Evolutionary conservation across 1,140 invertebrate genomes (phyloP).

Genomic region (silkworm (Bombyx mori)): DNA sequence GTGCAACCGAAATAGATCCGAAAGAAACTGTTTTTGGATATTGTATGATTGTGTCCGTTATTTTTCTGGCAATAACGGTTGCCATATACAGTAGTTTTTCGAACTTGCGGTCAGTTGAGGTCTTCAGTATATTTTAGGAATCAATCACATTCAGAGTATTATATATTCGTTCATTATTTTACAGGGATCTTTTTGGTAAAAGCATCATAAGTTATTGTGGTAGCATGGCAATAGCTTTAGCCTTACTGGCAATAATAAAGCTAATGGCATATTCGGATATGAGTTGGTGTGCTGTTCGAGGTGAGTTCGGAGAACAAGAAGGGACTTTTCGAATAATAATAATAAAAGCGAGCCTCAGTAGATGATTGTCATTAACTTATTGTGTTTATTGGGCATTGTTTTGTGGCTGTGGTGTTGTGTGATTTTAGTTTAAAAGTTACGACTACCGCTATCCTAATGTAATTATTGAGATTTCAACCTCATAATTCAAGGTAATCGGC

Average conservation of each 20-base stretch:
- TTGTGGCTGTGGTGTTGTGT: neutral
- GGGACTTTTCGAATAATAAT: neutral
- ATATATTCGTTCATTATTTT: slow-evolving; percentile 8
- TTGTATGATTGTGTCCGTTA: no score
- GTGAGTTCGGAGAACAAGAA: slow-evolving; percentile 14
- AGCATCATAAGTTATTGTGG: slow-evolving; percentile 47
- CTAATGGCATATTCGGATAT: slow-evolving; percentile 31
- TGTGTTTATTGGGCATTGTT: neutral
- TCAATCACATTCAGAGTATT: no score
- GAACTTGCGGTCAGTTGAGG: no score
- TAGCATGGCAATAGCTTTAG: slow-evolving; percentile 31
- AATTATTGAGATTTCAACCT: neutral
- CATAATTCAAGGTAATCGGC: no score
- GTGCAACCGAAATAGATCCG: no score
- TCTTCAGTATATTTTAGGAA: no score
- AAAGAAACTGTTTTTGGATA: no score
- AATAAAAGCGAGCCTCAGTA: neutral
- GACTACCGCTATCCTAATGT: neutral
- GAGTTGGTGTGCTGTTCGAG: slow-evolving; percentile 39
- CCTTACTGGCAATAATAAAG: slow-evolving; percentile 31
- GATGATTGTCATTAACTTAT: neutral
- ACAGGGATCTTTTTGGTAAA: slow-evolving; percentile 49
- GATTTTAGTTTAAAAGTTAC: neutral
- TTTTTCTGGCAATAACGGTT: no score
- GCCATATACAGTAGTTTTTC: no score